phyloP scores from a whole-genome alignment of 2,797 vertebrate genomes.

The Peromyscus attwateri region DNA sequence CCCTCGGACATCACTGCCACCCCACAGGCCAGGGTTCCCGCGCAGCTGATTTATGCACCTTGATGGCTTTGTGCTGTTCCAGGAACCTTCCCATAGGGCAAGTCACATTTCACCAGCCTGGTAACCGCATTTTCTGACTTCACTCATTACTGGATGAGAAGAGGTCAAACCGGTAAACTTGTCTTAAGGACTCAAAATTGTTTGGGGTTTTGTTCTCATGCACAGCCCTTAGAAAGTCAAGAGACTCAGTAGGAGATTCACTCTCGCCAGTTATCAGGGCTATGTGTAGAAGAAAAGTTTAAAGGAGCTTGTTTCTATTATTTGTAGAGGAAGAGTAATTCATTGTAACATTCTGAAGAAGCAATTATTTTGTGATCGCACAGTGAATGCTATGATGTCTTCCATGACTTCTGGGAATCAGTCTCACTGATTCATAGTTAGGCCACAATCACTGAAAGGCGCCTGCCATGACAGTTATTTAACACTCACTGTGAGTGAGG shows the following conservation, averaged over 20 bases:
- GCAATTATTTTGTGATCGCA: not conserved
- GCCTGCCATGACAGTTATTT: not conserved
- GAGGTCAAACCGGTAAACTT: slow-evolving; percentile 14
- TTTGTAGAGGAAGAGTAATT: not conserved
- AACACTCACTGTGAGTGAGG: not conserved
- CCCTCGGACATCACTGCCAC: not conserved
- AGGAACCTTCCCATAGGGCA: not conserved
- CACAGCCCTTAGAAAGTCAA: not conserved
- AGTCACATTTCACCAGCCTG: not conserved
- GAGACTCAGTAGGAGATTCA: not conserved
- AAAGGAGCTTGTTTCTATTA: not conserved
- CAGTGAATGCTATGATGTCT: not conserved
- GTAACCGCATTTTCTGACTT: slow-evolving; percentile 13
- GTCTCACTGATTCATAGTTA: slow-evolving; percentile 14
- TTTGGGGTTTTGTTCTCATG: not conserved
- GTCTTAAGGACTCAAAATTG: slow-evolving; percentile 9
- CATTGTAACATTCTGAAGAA: not conserved
- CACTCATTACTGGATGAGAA: not conserved
- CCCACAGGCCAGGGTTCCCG: too few species aligned
- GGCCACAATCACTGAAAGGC: not conserved
- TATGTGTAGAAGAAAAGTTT: not conserved
- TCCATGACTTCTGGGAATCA: slow-evolving; percentile 30
- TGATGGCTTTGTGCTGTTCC: not conserved
- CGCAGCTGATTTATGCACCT: not conserved
- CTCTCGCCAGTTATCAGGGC: not conserved